Evolutionary conservation across 2,888 invertebrate species (phyloP).

Genomic region (Lasioglossum pauxillum): DNA sequence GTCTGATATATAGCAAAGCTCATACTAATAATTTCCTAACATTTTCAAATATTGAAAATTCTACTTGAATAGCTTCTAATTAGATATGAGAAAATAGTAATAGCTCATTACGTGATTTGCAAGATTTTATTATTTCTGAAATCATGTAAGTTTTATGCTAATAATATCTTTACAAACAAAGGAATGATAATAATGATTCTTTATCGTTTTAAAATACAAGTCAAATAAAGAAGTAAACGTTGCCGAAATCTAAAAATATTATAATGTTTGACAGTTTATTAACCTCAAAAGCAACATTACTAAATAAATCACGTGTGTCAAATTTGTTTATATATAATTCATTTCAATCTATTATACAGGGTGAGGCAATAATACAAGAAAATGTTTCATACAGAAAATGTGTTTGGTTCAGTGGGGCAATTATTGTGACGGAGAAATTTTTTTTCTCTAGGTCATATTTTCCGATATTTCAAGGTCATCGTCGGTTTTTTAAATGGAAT

Average conservation of each 20-base stretch:
- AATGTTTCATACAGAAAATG: no score
- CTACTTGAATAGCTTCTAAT: neutral
- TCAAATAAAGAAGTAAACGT: neutral
- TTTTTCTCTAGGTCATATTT: no score
- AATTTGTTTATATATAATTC: neutral
- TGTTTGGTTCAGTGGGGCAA: no score
- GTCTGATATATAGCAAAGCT: slow-evolving; percentile 48
- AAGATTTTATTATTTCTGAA: neutral
- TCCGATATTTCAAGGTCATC: no score
- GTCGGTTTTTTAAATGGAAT: no score
- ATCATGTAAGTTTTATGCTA: neutral
- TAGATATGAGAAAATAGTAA: neutral
- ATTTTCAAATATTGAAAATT: neutral
- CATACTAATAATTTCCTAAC: neutral
- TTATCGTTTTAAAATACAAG: neutral
- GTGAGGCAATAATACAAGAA: no score
- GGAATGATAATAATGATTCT: neutral
- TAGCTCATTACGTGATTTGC: neutral
- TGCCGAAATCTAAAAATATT: neutral
- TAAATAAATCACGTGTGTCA: neutral
- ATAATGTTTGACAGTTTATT: neutral
- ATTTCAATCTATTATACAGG: neutral
- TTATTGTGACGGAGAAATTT: no score
- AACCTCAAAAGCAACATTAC: neutral
- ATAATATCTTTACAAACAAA: neutral